These are phyloP conservation scores for Anniella stebbinsi DNA, from an alignment of 2,797 vertebrate species.

Conservation along the genomic window DNA sequence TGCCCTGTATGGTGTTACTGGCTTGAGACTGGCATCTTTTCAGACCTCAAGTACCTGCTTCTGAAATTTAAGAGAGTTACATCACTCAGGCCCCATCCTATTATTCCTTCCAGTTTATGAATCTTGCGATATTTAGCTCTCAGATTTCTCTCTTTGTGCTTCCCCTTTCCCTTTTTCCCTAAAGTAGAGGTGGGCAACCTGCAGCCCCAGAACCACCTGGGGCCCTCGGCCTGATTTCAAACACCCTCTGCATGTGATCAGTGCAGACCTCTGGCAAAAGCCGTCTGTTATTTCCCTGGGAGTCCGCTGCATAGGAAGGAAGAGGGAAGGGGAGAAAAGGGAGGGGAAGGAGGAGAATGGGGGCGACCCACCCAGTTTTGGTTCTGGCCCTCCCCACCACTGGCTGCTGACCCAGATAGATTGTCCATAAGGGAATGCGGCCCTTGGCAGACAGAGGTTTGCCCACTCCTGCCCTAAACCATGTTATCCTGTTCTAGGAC, in stretches of 20 bases:
- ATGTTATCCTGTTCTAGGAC: not conserved
- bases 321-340: too few species aligned
- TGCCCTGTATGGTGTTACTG: accelerated
- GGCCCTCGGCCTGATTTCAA: too few species aligned
- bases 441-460: too few species aligned
- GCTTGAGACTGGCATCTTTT: not conserved
- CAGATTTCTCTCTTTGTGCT: not conserved
- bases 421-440: too few species aligned
- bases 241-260: too few species aligned
- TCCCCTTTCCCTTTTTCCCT: not conserved
- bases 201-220: not conserved
- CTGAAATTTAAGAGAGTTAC: not conserved
- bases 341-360: too few species aligned
- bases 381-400: too few species aligned
- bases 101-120: not conserved
- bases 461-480: not conserved
- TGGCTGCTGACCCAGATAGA: too few species aligned
- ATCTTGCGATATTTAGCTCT: not conserved
- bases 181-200: not conserved
- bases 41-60: not conserved
- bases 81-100: not conserved
- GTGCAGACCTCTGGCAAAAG: too few species aligned
- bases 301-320: too few species aligned
- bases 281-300: too few species aligned
- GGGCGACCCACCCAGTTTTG: too few species aligned